Evolutionary conservation across 2,797 vertebrate genomes (phyloP), one percentile per base, ranked within the genome.

Genomic region (Crax fasciolata): DNA sequence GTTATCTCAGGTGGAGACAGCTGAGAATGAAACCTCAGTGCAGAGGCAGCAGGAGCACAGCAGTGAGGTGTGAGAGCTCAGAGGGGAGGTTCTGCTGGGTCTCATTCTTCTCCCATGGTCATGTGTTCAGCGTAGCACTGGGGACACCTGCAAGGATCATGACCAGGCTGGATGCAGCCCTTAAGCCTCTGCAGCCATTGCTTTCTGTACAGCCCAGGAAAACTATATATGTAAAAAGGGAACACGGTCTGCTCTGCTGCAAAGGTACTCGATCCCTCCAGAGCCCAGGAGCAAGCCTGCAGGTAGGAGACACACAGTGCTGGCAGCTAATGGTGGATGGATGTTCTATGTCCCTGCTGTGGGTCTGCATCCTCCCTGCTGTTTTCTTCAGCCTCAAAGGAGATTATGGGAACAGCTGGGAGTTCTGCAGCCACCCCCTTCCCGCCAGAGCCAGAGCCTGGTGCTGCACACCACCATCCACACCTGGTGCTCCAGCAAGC

Each of bases 231-330:
- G 8, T 30, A 11, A 24, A 87, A 61, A 86, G 7, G 6, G 23
- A 51, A 25, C 2, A 43, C 23, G 43, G 51, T 19, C 46, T 61
- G 0, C 32, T 48, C 28, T 44, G 4, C 15, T 30, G 2, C 0
- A 16, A 30, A 84, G 12, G 12, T 28, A 54, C n/a, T 24, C 17
- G 3, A 11, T 49, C 17, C 8, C 4, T 59, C 62, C 52, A 59
- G 61, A 80, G 30, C 20, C 28, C 52, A 93, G 44, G 84, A 79
- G 13, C 0, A 0, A 82, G 24, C 18, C 62, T 63, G 46, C 21
- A 51, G 15, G 43, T 11, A 39, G 32, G 25, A 85, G 28, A 1
- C 2, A 1, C 2, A 57, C 6, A 0, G 21, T 24, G 44, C 48
- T 58, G 55, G 25, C 23, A 39, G 9, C 67, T 38, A 32, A 6